Base-by-base conservation (phyloP, 2,797 vertebrate species). In the Hoplostethus atlanticus region DNA sequence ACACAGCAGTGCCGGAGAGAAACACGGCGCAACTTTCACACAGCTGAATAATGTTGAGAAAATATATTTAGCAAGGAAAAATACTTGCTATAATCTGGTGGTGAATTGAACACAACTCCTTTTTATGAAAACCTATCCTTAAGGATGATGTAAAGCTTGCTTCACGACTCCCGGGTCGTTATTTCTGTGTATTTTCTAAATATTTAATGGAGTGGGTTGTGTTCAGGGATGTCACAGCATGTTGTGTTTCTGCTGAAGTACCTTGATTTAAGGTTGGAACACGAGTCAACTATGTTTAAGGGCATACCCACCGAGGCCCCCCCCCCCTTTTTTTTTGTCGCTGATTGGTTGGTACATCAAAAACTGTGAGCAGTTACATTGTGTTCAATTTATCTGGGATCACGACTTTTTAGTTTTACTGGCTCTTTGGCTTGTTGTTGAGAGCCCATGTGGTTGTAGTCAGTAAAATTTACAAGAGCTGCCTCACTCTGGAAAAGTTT, bases 401-500 rank as follows among this genome's bases (percentile, higher is more conserved):
- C 86, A 90, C 77, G 87, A 82, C 73, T 21, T 81, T 81, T 68
- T 63, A 53, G 79, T 79, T 87, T 92, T 83, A 81, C 66, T 73
- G 79, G 70, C 60, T 77, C 63, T 83, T 79, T 77, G 64, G 81
- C 79, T 81, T 55, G 50, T 21, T 81, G 85, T 84, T 81, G 64
- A 68, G 51, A 86, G 84, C 89, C 91, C 87, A 89, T 89, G 85
- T 92, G 89, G 87, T 87, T 89, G 79, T 76, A 76, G 88, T 92
- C 80, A 85, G 76, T 81, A 47, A 81, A 84, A 85, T 83, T 83
- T 86, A 81, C 40, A 84, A 77, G 80, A 77, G 64, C 72, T 71
- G 69, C 70, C 53, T 74, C 61, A 78, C 63, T 88, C 87, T 80
- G 68, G 73, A 84, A 84, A 87, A 68, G 56, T 40, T 84, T 68